Base-by-base conservation (phyloP, 2,797 vertebrate species). In the Myotis myotis region DNA sequence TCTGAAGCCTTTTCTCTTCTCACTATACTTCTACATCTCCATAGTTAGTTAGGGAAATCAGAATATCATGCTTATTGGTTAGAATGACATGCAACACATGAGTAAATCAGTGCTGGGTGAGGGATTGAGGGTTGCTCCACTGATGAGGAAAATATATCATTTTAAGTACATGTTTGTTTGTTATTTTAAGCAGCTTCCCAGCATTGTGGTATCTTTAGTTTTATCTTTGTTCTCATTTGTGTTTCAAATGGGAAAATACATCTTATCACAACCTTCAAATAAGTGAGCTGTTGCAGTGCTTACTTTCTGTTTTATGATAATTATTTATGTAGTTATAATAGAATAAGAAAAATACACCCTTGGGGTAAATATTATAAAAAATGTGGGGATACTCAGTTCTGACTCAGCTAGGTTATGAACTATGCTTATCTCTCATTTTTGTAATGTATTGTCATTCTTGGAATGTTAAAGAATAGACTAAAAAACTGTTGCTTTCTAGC, bases 281-380 rank as follows among this genome's bases (percentile, higher is more conserved):
- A 95, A 88, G 8, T 68, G 68, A 20, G 9, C 86, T 85, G 17
- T 80, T 86, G 64, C 53, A 78, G 5, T 80, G 23, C 60, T 95
- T 83, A 71, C 68, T 92, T 95, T 89, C 47, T 91, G 7, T 76
- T 96, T 87, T 28, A 84, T 91, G 84, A 89, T 17, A 86, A 94
- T 83, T 95, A 95, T 91, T 94, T 88, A 57, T 80, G 25, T 38
- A 83, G 64, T 87, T 94, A 81, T 93, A 93, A 71, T 19, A 75
- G 38, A 72, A 84, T 0, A 15, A 47, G 28, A 72, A 68, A 94
- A 84, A 55, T 41, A 76, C 4, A 74, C 51, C 38, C 3, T 76
- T 78, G 3, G 49, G 20, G 38, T 33, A 89, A 91, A 87, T 80
- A 72, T 60, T 80, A 87, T 87, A 22, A 62, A 23, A 87, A 88